phyloP scores from a whole-genome alignment of 1,140 invertebrate genomes.

The Drosophila leontia region DNA sequence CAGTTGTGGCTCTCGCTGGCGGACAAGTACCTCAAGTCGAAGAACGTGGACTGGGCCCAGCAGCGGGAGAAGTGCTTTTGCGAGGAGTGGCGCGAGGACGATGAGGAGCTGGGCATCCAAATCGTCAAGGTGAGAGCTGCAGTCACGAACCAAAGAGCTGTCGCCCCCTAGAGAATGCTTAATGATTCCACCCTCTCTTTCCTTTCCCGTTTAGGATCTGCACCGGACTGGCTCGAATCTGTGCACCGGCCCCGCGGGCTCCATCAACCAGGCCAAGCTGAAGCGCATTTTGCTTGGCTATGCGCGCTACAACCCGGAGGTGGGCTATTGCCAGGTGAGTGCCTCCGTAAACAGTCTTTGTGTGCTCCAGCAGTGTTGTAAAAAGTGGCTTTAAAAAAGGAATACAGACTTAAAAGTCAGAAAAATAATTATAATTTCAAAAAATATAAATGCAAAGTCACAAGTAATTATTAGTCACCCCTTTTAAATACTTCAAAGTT shows the following conservation, averaged over 20 bases:
- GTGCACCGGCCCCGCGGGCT: constrained; percentile 95
- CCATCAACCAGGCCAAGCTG: constrained; percentile 96
- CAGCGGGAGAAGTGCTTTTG: constrained; percentile 95
- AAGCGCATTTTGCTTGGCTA: constrained; percentile 97
- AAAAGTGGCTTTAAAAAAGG: background rate
- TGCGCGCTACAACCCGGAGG: constrained; percentile 89
- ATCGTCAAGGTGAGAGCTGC: constrained; percentile 94
- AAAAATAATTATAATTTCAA: background rate
- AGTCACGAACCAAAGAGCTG: constrained; percentile 8
- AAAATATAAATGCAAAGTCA: too few species aligned
- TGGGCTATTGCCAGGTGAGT: constrained; percentile 88
- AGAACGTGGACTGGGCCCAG: constrained; percentile 93
- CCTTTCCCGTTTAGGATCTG: constrained; percentile 89
- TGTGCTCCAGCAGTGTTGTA: constrained; percentile 2
- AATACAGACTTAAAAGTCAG: too few species aligned
- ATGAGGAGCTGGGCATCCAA: constrained; percentile 97
- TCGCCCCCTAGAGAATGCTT: background rate
- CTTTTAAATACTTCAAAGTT: too few species aligned
- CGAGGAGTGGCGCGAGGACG: constrained; percentile 95
- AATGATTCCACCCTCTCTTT: background rate
- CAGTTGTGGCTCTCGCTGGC: constrained; percentile 97
- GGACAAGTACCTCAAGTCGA: constrained; percentile 93
- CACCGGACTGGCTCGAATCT: constrained; percentile 97
- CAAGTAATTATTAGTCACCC: too few species aligned
- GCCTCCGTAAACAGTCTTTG: constrained; percentile 8